These are phyloP conservation scores for Toxostoma redivivum DNA, from an alignment of 2,113 vertebrate species.

Conservation along the genomic window DNA sequence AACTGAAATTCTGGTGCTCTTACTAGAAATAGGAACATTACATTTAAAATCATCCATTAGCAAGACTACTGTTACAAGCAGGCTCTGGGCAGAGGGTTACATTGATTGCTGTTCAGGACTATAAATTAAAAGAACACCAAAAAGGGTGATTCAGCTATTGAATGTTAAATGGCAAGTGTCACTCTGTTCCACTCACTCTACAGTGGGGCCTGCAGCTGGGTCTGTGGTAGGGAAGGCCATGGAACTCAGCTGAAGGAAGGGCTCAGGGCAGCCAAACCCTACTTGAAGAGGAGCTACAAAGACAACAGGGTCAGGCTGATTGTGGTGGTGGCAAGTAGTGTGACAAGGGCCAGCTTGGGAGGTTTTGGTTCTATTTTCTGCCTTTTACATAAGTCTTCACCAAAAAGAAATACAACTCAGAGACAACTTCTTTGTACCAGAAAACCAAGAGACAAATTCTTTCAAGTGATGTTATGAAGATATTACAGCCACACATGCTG, in stretches of 20 bases:
- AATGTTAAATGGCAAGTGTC: neutral
- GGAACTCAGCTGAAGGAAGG: neutral
- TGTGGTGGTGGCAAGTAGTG: accelerated
- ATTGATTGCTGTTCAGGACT: neutral
- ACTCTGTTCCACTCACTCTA: neutral
- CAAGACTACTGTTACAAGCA: neutral
- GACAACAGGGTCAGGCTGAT: neutral
- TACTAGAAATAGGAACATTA: neutral
- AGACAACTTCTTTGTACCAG: neutral
- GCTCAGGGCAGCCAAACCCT: neutral
- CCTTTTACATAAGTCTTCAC: neutral
- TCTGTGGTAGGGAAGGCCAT: neutral
- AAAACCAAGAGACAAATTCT: neutral
- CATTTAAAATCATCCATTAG: neutral
- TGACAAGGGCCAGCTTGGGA: neutral
- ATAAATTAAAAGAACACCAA: neutral
- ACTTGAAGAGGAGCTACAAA: neutral
- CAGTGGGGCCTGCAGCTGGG: neutral
- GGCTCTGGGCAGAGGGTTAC: neutral
- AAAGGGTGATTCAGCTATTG: neutral
- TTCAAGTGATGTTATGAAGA: neutral
- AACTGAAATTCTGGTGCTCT: neutral
- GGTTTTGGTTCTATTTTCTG: neutral
- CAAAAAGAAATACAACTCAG: neutral
- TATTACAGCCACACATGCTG: neutral